phyloP scores from a whole-genome alignment of 2,888 invertebrate species.

The Clivina fossor region DNA sequence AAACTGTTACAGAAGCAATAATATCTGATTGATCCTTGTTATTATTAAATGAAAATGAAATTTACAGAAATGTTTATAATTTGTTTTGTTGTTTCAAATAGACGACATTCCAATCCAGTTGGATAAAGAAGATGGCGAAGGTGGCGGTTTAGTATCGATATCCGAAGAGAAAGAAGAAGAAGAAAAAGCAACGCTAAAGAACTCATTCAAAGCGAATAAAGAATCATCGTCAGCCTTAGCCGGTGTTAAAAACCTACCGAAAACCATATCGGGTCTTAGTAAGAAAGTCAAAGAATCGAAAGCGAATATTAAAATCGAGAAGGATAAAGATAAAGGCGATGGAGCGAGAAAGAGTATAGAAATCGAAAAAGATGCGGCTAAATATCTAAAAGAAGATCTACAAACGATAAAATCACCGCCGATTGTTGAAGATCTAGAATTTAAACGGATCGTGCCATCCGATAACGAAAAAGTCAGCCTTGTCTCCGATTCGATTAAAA shows the following conservation, averaged over 20 bases:
- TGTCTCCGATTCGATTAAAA: slow-evolving; percentile 49
- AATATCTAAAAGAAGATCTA: slow-evolving; percentile 26
- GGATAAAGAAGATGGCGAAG: slow-evolving; percentile 64
- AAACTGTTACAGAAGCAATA: too few species aligned
- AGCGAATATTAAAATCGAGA: slow-evolving; percentile 55
- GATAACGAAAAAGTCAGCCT: slow-evolving; percentile 50
- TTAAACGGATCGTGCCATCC: slow-evolving; percentile 8
- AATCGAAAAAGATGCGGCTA: slow-evolving; percentile 50
- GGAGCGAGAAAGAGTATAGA: slow-evolving; percentile 53
- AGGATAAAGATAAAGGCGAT: slow-evolving; percentile 54
- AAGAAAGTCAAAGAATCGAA: slow-evolving; percentile 58
- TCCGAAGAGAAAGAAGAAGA: slow-evolving; percentile 67
- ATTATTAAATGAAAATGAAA: too few species aligned
- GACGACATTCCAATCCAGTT: slow-evolving; percentile 89
- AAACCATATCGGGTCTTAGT: slow-evolving; percentile 65
- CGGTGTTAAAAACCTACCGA: slow-evolving; percentile 60
- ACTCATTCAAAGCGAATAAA: slow-evolving; percentile 47
- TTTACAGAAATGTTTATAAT: too few species aligned
- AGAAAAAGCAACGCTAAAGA: slow-evolving; percentile 45
- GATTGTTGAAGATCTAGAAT: slow-evolving; percentile 10
- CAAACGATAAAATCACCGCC: slow-evolving; percentile 30
- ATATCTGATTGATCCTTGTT: too few species aligned
- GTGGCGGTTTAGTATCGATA: slow-evolving; percentile 65
- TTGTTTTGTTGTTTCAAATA: too few species aligned
- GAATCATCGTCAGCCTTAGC: slow-evolving; percentile 57